Evolutionary conservation across 2,888 invertebrate genomes (phyloP).

Genomic region (Cordilura impudica): DNA sequence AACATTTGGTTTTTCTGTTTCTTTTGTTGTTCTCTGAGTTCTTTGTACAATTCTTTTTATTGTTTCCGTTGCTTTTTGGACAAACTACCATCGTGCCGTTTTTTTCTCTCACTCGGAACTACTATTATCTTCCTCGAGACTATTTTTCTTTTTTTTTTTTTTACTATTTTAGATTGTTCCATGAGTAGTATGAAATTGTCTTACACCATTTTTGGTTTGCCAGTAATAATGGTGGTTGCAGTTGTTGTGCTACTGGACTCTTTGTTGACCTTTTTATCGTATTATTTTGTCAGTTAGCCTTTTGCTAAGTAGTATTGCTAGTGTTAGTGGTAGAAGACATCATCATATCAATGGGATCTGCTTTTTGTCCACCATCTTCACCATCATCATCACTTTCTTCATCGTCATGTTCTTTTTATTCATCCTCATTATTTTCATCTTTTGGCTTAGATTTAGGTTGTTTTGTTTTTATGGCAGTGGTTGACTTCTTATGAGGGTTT

Average conservation of each 20-base stretch:
- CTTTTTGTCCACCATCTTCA: background rate
- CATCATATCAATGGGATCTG: background rate
- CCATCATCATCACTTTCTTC: background rate
- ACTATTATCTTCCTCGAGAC: constrained; percentile 13
- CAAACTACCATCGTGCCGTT: background rate
- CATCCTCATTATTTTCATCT: constrained; percentile 7
- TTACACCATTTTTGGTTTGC: background rate
- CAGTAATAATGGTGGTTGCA: background rate
- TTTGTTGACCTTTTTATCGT: background rate
- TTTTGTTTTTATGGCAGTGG: background rate
- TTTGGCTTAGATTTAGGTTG: constrained; percentile 4
- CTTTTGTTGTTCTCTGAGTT: background rate
- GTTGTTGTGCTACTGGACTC: background rate
- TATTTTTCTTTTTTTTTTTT: background rate
- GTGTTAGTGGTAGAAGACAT: background rate
- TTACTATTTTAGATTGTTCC: constrained; percentile 10
- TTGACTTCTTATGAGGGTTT: background rate
- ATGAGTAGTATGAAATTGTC: background rate
- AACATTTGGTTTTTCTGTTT: background rate
- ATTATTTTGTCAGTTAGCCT: background rate
- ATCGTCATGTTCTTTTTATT: background rate
- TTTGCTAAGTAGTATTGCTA: background rate
- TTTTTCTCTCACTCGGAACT: constrained; percentile 13
- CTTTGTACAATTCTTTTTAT: constrained; percentile 15
- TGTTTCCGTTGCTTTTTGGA: constrained; percentile 1